A percentile compares a stretch with the other conserved stretches of the same genome.
phyloP scores from a whole-genome alignment of 2,888 invertebrate species.

The Drosophila mimetica region DNA sequence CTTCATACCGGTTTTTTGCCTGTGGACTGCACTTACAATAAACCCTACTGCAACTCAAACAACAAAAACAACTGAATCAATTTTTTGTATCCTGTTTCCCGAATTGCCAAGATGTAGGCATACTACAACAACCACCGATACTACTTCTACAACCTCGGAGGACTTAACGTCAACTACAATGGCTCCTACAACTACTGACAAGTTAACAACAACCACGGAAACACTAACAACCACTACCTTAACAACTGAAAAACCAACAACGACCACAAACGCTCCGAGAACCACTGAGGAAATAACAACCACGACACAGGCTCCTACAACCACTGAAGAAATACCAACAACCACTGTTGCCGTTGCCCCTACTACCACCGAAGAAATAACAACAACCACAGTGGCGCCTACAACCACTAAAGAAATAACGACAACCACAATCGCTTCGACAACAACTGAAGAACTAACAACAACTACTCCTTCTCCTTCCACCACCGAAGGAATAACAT shows the following conservation, averaged over 20 bases:
- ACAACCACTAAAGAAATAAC: background rate
- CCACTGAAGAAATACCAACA: background rate
- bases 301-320: background rate
- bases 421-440: background rate
- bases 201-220: background rate
- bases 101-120: background rate
- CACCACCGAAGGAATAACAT: background rate
- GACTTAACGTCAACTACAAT: background rate
- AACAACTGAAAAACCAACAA: background rate
- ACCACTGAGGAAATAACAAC: background rate
- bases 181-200: background rate
- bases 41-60: background rate
- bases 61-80: background rate
- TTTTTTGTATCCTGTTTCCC: background rate
- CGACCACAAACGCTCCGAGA: background rate
- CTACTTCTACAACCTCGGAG: background rate
- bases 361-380: background rate
- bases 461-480: background rate
- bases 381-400: background rate
- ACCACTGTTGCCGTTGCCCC: background rate
- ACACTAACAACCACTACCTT: background rate
- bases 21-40: conserved; percentile 12
- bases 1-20: background rate
- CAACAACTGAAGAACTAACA: background rate
- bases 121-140: background rate